Conservation (phyloP, 2,888 invertebrate species). For the Chaitophorus viminalis region DNA sequence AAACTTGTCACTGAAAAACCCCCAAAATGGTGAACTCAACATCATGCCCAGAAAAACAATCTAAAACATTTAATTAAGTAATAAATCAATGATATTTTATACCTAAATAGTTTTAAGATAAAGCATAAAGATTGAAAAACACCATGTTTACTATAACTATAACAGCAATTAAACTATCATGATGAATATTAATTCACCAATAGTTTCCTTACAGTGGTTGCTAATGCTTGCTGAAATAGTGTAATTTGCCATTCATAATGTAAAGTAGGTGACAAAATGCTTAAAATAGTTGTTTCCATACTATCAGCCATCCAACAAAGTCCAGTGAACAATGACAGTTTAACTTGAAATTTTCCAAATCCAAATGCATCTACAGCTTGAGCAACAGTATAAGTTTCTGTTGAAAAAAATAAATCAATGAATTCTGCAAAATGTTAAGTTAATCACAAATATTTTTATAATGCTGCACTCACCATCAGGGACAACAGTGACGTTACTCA, state of each 20-base stretch:
- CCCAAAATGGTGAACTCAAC: conserved; percentile 96
- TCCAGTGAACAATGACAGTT: conserved; percentile 84
- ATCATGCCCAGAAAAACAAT: conserved; percentile 95
- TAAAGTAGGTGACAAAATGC: conserved; percentile 90
- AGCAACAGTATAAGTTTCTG: conserved; percentile 86
- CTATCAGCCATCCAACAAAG: conserved; percentile 97
- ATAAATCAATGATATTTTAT: conserved; percentile 1
- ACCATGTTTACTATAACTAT: neutral
- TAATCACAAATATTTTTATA: neutral
- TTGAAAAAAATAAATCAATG: neutral
- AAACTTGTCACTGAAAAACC: conserved; percentile 91
- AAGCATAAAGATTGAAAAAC: neutral
- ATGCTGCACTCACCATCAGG: conserved; percentile 75
- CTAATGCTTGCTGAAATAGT: conserved; percentile 89
- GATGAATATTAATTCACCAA: too few relatives aligned
- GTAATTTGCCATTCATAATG: conserved; percentile 95
- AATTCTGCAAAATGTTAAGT: neutral
- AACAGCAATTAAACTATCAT: too few relatives aligned
- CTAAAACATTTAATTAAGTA: conserved; percentile 66
- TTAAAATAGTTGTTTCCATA: conserved; percentile 97
- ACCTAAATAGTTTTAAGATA: too few relatives aligned
- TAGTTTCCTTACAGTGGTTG: conserved; percentile 78
- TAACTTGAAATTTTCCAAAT: conserved; percentile 91
- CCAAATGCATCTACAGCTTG: conserved; percentile 88
- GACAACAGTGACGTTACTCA: conserved; percentile 82